Base-by-base conservation (phyloP, 2,888 invertebrate genomes). In the Eilema griseolum region DNA sequence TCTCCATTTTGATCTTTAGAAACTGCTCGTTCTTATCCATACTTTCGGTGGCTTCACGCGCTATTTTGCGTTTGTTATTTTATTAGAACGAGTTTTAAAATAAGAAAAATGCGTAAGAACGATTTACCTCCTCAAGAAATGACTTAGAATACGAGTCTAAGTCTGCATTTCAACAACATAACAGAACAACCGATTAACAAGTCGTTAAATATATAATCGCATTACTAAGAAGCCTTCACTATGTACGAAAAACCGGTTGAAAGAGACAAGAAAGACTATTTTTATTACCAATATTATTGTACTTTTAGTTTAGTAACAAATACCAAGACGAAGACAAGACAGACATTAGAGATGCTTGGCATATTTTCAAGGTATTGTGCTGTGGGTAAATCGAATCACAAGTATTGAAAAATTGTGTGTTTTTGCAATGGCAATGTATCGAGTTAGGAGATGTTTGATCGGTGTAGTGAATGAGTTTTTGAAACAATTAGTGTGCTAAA, bases 211-310 rank as follows among this genome's bases (percentile, higher is more conserved):
- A 16, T 10, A 37, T 37, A 8, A 4, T 20, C 16, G 12, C 31
- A 61, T 23, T 67, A 41, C 8, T 20, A 12, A 61, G 0, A 16
- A n/a, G n/a, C 26, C 62, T 41, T 46, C 41, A 66, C 0, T 0
- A 33, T 33, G 8, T 24, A 8, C 16, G 3, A 14, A 28, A n/a
- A 63, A 63, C 70, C 14, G 66, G 67, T 67, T 59, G 20, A 20
- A 7, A 46, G 3, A 11, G 77, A 66, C 73, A 77, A 75, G 71
- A 73, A 72, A 80, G 69, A 77, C 67, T 62, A 77, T 80, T 75
- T 70, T 61, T 80, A 82, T 80, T 80, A 80, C n/a, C 73, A 72
- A 71, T 72, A 77, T 74, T 69, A 73, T 77, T 75, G 70, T 76
- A 31, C 59, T 72, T 24, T 72, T 74, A 68, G 65, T 72, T 74